Conservation (phyloP, 2,113 vertebrate genomes). For the Origma solitaria region DNA sequence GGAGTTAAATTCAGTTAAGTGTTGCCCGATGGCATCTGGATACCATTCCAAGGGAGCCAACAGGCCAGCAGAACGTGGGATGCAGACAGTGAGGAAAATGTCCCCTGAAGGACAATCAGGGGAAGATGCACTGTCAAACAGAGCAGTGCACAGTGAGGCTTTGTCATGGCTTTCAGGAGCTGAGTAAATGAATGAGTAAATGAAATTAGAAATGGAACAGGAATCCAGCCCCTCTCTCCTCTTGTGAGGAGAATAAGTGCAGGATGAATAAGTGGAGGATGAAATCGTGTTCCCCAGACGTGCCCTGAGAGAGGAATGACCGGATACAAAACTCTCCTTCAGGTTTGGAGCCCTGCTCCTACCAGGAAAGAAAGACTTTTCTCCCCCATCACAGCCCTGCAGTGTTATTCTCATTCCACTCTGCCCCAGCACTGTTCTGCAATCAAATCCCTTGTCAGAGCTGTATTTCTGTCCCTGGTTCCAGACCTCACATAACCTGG, state of each 20-base stretch:
- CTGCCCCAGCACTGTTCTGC: background rate
- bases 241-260: no score
- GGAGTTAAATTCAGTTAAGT: background rate
- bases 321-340: background rate
- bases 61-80: background rate
- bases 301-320: background rate
- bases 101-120: background rate
- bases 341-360: background rate
- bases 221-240: background rate
- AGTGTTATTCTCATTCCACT: background rate
- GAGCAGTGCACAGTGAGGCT: background rate
- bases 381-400: background rate
- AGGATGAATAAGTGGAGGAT: background rate
- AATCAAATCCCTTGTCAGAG: background rate
- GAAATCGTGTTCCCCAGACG: rapidly evolving
- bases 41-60: background rate
- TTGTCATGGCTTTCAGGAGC: background rate
- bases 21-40: background rate
- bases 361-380: background rate
- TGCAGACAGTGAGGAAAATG: background rate
- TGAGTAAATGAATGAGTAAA: background rate
- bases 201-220: background rate
- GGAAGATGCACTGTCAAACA: background rate
- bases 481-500: background rate
- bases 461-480: rapidly evolving